Conservation (phyloP, 2,797 vertebrate species). For the Perodicticus potto region DNA sequence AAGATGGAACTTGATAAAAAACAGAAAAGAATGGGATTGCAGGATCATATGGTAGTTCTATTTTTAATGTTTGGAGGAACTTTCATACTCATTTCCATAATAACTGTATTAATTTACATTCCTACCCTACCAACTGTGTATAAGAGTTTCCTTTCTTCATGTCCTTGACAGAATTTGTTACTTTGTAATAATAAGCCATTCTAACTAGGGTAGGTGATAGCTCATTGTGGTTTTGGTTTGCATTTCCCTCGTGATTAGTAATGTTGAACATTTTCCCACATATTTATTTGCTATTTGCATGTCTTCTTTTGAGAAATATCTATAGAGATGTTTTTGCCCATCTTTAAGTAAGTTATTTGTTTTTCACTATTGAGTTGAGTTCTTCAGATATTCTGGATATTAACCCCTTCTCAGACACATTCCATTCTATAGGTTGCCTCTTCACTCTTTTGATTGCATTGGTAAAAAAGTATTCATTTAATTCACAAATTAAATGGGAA, state of each 20-base stretch:
- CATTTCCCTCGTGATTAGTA: not conserved
- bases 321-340: not conserved
- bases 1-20: not conserved
- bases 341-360: not conserved
- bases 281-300: not conserved
- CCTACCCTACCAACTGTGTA: not conserved
- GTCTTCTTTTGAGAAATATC: not conserved
- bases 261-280: not conserved
- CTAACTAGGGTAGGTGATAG: not conserved
- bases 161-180: not conserved
- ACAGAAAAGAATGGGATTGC: not conserved
- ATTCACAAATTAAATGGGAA: not conserved
- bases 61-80: not conserved
- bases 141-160: not conserved
- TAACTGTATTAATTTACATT: not conserved
- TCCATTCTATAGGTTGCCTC: not conserved
- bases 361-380: not conserved
- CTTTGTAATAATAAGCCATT: not conserved
- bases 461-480: not conserved
- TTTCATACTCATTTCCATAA: not conserved
- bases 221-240: not conserved
- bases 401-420: not conserved
- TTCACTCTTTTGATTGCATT: not conserved
- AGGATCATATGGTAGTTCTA: not conserved
- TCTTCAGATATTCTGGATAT: not conserved